Conservation (phyloP, 1,140 invertebrate genomes). For the Cydia strobilella region DNA sequence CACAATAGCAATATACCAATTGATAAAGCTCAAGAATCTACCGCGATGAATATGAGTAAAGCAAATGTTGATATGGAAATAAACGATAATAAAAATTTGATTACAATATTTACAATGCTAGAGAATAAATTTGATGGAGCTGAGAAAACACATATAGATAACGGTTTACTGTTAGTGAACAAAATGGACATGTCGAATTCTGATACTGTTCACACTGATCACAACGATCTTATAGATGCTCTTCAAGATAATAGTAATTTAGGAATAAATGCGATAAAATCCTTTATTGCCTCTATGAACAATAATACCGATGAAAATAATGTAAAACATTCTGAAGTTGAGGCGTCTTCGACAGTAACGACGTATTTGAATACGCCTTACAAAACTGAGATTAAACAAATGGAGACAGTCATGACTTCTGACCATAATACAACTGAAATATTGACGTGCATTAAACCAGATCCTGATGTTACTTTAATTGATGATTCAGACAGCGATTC, state of each 20-base stretch:
- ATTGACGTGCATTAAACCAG: background rate
- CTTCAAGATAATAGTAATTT: background rate
- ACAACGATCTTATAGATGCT: background rate
- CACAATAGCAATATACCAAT: too few relatives aligned
- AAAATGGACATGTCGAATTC: background rate
- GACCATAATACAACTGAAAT: background rate
- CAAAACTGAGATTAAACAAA: background rate
- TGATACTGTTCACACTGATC: background rate
- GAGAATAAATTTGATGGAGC: background rate
- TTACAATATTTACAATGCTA: too few relatives aligned
- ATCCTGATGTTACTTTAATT: background rate
- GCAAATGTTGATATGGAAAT: too few relatives aligned
- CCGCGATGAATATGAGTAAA: too few relatives aligned
- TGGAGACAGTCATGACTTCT: background rate
- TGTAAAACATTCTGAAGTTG: background rate
- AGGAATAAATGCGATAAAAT: background rate
- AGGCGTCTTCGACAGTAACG: background rate
- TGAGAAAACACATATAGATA: background rate
- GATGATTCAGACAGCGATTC: too few relatives aligned
- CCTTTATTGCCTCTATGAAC: too few relatives aligned
- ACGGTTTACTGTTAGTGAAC: background rate
- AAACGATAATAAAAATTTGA: background rate
- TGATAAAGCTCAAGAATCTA: too few relatives aligned
- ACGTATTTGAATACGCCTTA: background rate
- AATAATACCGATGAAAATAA: too few relatives aligned